A percentile compares a stretch with the other conserved stretches of the same genome.
These are phyloP conservation scores for Nasalis larvatus DNA, from an alignment of 2,113 vertebrate genomes.

Conservation along the genomic window DNA sequence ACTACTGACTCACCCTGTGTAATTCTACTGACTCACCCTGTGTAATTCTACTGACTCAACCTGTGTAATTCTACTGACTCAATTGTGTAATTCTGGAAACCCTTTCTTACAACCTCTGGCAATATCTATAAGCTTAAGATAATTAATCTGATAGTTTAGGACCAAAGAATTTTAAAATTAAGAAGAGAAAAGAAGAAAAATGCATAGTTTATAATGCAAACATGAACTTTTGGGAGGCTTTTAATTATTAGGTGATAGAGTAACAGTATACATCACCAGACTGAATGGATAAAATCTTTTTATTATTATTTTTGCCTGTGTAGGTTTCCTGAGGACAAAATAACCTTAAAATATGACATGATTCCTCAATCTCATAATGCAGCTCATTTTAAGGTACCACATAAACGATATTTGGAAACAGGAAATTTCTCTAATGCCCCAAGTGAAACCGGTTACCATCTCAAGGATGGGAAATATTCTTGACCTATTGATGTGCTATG, in stretches of 20 bases:
- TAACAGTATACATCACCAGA: background rate
- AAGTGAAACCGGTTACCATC: conserved; percentile 14
- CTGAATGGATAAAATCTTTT: background rate
- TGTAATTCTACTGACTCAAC: background rate
- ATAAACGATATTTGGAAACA: conserved; percentile 46
- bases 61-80: too few relatives aligned
- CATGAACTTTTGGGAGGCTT: background rate
- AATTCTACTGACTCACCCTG: background rate
- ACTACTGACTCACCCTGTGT: background rate
- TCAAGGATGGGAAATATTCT: background rate
- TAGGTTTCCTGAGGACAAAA: background rate
- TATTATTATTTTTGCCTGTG: background rate
- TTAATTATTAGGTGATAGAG: background rate
- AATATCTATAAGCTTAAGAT: background rate
- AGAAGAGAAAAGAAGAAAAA: background rate
- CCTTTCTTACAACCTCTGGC: background rate
- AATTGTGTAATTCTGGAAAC: background rate
- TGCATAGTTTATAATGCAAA: background rate
- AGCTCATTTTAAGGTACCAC: conserved; percentile 45
- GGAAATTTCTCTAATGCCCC: background rate
- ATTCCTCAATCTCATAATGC: background rate
- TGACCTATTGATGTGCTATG: background rate
- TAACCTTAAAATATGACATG: background rate
- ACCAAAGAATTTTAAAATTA: background rate
- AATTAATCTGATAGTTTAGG: background rate